Base-by-base conservation (phyloP, 2,888 invertebrate genomes). In the Lathronympha strigana region DNA sequence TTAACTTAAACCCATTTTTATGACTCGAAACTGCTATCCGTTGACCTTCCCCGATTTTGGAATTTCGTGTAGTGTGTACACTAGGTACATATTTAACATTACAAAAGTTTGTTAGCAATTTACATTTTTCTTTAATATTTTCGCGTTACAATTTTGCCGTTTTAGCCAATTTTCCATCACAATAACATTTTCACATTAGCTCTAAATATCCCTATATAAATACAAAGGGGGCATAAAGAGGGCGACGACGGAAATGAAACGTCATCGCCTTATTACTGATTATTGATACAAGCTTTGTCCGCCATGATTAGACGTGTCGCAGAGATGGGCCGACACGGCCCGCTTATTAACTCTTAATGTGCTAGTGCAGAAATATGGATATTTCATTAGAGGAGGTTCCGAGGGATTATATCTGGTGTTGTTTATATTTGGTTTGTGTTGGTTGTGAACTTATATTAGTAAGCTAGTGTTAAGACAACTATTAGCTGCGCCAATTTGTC, bases 221-320 rank as follows among this genome's bases (percentile, higher is more conserved):
- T 83, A 73, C 82, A 77, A 75, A 79, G 81, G 83, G 78, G 70
- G 81, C 81, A 84, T 81, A 82, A 78, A 74, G 71, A 66, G 68
- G 81, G 80, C 81, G 83, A 71, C 70, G 76, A 71, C 75, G 90
- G 88, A 91, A 91, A 91, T 90, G 90, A 91, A 91, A 87, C 85
- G 90, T 91, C 91, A 87, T 82, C 82, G 81, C 74, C 80, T 86
- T 88, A 89, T 87, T 88, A 87, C 83, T 76, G 83, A 89, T 88
- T 90, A 90, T 90, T 90, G 88, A 87, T 90, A 64, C 64, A 58
- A 43, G 63, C 33, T 60, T 64, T 64, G 58, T 64, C 63, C 64
- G 58, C 64, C 51, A 53, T 64, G 64, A 64, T 64, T 60, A 64
- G 64, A 60, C 58, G 58, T 64, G 64, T 64, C 64, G 51, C 25